Evolutionary conservation across 2,113 vertebrate species (phyloP).

Genomic region (crab-eating macaque (Macaca fascicularis)): DNA sequence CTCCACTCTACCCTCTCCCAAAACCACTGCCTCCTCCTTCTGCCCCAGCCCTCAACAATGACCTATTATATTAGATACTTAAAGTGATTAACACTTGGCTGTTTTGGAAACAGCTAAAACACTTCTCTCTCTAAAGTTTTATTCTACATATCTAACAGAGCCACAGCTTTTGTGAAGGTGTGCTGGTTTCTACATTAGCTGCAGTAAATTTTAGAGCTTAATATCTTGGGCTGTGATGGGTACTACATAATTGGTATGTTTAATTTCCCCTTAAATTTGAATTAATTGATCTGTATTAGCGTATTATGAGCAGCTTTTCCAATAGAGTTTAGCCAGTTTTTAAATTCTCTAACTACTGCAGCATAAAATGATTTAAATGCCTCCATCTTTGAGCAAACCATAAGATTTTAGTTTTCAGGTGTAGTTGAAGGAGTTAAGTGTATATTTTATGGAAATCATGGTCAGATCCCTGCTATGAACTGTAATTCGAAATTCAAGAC

Average conservation of each 20-base stretch:
- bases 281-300: constrained; percentile 49
- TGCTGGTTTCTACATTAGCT: not conserved
- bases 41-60: not conserved
- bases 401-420: not conserved
- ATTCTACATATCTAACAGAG: not conserved
- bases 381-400: not conserved
- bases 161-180: not conserved
- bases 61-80: constrained; percentile 72
- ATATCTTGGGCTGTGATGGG: not conserved
- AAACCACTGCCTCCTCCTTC: not conserved
- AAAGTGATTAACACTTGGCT: constrained; percentile 43
- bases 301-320: not conserved
- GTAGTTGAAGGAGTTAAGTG: not conserved
- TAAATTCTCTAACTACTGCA: not conserved
- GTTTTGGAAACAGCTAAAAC: constrained; percentile 56
- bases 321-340: not conserved
- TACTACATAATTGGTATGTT: not conserved
- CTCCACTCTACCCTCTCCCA: not conserved
- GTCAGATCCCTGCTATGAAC: not conserved
- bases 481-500: constrained; percentile 8
- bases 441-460: not conserved
- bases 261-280: constrained; percentile 56
- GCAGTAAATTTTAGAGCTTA: constrained; percentile 21
- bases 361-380: not conserved
- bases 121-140: constrained; percentile 59